These are phyloP conservation scores for Hyles lineata DNA, from an alignment of 2,888 invertebrate species.

Conservation along the genomic window DNA sequence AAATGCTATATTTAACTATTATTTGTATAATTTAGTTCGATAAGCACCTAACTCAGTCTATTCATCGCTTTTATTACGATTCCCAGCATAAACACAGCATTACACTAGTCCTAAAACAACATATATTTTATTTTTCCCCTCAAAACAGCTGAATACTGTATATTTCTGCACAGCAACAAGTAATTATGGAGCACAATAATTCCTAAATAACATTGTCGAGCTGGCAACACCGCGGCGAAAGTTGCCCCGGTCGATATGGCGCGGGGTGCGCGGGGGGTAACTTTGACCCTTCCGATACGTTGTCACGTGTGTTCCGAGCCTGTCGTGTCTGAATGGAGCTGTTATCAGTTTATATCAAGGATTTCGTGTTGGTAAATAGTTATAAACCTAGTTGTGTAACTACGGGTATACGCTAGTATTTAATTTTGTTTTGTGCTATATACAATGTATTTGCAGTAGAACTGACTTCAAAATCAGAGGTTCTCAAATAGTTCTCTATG, in stretches of 20 bases:
- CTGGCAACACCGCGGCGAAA: constrained; percentile 75
- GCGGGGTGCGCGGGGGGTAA: constrained; percentile 45
- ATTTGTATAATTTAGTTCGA: too few relatives aligned
- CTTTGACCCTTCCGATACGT: constrained; percentile 61
- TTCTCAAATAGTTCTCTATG: too few relatives aligned
- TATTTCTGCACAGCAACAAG: constrained; percentile 59
- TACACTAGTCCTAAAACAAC: too few relatives aligned
- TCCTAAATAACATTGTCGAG: constrained; percentile 61
- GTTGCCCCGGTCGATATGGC: constrained; percentile 65
- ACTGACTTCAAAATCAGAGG: too few relatives aligned
- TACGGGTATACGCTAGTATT: neutral
- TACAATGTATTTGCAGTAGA: too few relatives aligned
- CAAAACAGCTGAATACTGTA: neutral
- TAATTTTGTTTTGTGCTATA: too few relatives aligned
- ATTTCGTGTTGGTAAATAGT: neutral
- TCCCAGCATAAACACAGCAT: too few relatives aligned
- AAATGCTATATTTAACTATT: too few relatives aligned
- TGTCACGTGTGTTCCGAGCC: constrained; percentile 34
- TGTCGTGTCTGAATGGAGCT: constrained; percentile 10
- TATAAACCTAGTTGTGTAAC: neutral
- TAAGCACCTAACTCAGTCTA: too few relatives aligned
- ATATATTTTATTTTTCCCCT: too few relatives aligned
- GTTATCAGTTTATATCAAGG: constrained; percentile 6
- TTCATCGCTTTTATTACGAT: too few relatives aligned
- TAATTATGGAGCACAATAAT: constrained; percentile 60